phyloP scores from a whole-genome alignment of 2,113 vertebrate species.

The Colaptes auratus region DNA sequence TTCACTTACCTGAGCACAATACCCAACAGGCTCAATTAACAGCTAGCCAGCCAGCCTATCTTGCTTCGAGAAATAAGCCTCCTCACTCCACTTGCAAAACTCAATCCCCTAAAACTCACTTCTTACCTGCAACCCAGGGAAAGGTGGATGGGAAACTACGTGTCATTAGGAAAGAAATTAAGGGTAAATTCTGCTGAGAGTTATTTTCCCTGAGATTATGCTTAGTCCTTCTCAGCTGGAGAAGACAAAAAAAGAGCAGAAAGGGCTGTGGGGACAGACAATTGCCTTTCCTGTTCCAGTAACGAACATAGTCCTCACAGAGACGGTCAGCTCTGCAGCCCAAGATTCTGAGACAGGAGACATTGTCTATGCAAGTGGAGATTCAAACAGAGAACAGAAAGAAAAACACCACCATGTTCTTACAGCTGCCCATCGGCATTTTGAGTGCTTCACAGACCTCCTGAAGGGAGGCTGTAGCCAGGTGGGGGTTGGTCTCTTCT shows the following conservation, averaged over 20 bases:
- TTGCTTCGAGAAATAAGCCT: background rate
- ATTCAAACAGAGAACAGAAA: background rate
- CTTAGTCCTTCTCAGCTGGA: background rate
- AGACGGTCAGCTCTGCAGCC: background rate
- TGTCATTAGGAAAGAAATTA: conserved; percentile 9
- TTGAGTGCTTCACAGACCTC: background rate
- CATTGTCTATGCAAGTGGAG: background rate
- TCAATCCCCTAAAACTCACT: background rate
- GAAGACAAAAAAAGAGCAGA: background rate
- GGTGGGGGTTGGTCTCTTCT: no score
- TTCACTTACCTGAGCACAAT: background rate
- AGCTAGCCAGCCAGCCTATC: background rate
- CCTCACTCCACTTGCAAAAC: background rate
- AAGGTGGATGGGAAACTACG: background rate
- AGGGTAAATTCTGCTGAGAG: background rate
- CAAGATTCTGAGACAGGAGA: background rate
- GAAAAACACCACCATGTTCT: accelerated
- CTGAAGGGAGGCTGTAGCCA: no score
- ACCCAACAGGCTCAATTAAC: background rate
- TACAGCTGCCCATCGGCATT: background rate
- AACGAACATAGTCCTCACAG: background rate
- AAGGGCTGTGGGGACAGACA: background rate
- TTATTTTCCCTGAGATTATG: background rate
- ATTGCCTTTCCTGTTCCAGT: background rate
- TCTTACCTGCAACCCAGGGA: background rate